A percentile compares a stretch with the other conserved stretches of the same genome.
Conservation (phyloP, 2,888 invertebrate genomes). For the Cinara cedri region DNA sequence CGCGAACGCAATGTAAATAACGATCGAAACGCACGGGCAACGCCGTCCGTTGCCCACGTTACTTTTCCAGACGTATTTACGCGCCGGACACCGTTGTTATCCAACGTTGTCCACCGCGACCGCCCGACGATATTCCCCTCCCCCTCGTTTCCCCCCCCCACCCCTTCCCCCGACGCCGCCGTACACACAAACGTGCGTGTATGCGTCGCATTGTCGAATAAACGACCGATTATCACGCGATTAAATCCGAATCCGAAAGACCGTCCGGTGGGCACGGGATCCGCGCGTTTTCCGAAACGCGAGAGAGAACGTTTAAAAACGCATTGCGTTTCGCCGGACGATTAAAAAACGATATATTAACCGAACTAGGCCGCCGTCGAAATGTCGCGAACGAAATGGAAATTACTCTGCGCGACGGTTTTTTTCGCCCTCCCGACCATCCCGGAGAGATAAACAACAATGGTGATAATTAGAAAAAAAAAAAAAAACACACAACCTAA, state of each 20-base stretch:
- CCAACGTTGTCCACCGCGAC: no score
- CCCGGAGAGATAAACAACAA: no score
- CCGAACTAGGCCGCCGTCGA: neutral
- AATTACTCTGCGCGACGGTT: neutral
- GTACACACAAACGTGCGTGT: no score
- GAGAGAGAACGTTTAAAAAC: conserved; percentile 14
- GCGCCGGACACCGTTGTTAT: neutral
- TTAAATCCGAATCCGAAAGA: no score
- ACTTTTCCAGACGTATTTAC: neutral
- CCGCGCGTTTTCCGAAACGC: neutral
- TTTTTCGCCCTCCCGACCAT: no score
- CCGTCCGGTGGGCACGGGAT: neutral
- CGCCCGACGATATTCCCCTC: neutral
- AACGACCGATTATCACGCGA: no score
- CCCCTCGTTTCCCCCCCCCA: no score
- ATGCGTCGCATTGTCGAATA: conserved; percentile 13
- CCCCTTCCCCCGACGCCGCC: no score
- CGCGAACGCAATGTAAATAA: conserved; percentile 69
- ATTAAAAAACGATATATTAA: no score
- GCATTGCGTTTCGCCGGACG: conserved; percentile 8
- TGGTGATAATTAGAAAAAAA: no score
- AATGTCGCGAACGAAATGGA: no score
- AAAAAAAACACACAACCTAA: no score
- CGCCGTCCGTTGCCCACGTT: neutral
- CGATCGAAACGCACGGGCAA: neutral